phyloP scores from a whole-genome alignment of 1,140 invertebrate species.

The Holcopasites calliopsidis region DNA sequence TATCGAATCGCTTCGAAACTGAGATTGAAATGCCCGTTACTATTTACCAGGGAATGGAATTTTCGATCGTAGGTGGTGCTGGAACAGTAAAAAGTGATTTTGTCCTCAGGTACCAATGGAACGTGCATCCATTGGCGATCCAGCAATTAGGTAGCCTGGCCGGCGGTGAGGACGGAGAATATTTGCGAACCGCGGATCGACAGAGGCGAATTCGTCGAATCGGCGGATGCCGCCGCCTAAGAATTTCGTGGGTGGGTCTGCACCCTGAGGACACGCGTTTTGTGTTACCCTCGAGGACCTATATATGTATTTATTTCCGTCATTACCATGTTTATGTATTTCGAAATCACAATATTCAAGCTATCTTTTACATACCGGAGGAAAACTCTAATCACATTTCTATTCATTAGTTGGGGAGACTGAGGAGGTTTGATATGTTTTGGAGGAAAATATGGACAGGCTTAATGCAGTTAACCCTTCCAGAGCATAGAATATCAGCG shows the following conservation, averaged over 20 bases:
- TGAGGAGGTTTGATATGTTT: too few species aligned
- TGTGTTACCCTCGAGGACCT: too few species aligned
- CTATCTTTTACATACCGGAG: too few species aligned
- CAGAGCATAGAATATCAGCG: too few species aligned
- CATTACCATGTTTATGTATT: too few species aligned
- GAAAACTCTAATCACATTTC: too few species aligned
- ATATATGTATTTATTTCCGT: too few species aligned
- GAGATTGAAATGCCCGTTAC: too few species aligned
- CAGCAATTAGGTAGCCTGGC: constrained; percentile 59
- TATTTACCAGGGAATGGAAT: constrained; percentile 11
- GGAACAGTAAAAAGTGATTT: constrained; percentile 22
- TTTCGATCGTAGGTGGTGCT: constrained; percentile 54
- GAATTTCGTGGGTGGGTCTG: constrained; percentile 67
- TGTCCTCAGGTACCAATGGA: constrained; percentile 40
- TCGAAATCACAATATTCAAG: too few species aligned
- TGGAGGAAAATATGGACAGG: too few species aligned
- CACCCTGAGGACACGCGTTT: constrained; percentile 6
- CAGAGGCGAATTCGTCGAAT: constrained; percentile 67
- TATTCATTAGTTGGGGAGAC: too few species aligned
- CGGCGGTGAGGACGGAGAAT: constrained; percentile 57
- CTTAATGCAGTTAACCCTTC: too few species aligned
- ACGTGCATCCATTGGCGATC: constrained; percentile 25
- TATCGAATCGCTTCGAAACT: not conserved
- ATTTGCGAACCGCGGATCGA: constrained; percentile 42
- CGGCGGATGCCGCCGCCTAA: constrained; percentile 57